A percentile compares a stretch with the other conserved stretches of the same genome.
Conservation (phyloP, 2,797 vertebrate genomes). For the Bovichtus variegatus region DNA sequence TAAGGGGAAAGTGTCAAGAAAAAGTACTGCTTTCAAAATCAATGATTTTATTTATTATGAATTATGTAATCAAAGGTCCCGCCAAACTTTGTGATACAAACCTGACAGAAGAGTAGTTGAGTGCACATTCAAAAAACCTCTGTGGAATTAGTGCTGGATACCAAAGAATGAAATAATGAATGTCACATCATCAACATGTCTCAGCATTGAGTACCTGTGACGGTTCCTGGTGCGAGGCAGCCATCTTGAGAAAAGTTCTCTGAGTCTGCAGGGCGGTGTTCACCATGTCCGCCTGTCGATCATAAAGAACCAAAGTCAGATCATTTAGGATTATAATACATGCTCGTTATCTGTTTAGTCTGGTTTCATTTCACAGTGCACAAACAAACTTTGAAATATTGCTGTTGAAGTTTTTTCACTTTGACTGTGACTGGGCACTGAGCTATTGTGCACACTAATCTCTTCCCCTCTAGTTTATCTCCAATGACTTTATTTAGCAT, state of each 20-base stretch:
- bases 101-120: not conserved
- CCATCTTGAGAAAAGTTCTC: constrained; percentile 90
- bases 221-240: constrained; percentile 91
- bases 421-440: too few relatives aligned
- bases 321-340: not conserved
- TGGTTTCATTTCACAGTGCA: too few relatives aligned
- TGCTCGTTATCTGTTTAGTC: too few relatives aligned
- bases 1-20: not conserved
- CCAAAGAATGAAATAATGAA: not conserved
- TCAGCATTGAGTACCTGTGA: constrained; percentile 85
- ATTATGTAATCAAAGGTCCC: not conserved
- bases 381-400: too few relatives aligned
- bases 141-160: not conserved
- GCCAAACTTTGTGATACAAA: not conserved
- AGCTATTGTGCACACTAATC: too few relatives aligned
- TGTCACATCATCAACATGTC: not conserved
- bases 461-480: too few relatives aligned
- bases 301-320: constrained; percentile 41
- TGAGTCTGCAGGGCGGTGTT: constrained; percentile 91
- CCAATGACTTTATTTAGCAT: too few relatives aligned
- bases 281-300: constrained; percentile 93
- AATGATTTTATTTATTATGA: not conserved
- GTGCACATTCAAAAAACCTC: not conserved
- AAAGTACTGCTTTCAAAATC: not conserved
- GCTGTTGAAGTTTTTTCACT: too few relatives aligned